These are phyloP conservation scores for Polyommatus iphigenia DNA, from an alignment of 2,888 invertebrate genomes.

Conservation along the genomic window DNA sequence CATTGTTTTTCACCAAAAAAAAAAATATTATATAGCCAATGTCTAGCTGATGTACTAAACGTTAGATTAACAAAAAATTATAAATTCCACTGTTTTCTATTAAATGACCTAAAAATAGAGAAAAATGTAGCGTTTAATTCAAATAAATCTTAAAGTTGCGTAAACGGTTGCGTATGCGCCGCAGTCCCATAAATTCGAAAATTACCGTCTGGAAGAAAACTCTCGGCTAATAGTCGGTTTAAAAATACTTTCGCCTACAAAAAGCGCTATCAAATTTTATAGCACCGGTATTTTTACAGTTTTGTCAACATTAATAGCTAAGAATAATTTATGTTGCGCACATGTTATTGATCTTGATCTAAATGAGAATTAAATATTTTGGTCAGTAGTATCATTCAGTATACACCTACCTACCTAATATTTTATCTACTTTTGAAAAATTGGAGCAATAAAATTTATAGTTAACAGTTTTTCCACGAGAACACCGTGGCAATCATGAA, in stretches of 20 bases:
- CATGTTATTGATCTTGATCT: neutral
- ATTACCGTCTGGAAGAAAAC: slow-evolving; percentile 8
- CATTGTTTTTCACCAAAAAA: neutral
- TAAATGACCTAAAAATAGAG: neutral
- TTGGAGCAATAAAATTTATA: neutral
- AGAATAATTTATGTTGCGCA: neutral
- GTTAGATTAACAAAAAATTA: neutral
- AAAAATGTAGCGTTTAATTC: neutral
- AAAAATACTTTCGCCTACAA: slow-evolving; percentile 13
- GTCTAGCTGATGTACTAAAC: neutral
- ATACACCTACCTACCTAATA: neutral
- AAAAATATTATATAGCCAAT: too few relatives aligned
- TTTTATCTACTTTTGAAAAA: neutral
- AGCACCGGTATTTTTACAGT: neutral
- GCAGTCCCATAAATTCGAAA: neutral
- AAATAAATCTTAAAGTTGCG: slow-evolving; percentile 2
- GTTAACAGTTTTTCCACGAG: neutral
- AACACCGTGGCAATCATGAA: too few relatives aligned
- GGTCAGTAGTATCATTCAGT: neutral
- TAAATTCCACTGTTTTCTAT: neutral
- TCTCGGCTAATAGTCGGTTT: neutral
- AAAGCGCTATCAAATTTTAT: slow-evolving; percentile 11
- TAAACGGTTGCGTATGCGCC: neutral
- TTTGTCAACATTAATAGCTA: neutral
- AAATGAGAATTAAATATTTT: neutral